Base-by-base conservation (phyloP, 2,888 invertebrate genomes). In the Pseudococcus jackbeardsleyi region DNA sequence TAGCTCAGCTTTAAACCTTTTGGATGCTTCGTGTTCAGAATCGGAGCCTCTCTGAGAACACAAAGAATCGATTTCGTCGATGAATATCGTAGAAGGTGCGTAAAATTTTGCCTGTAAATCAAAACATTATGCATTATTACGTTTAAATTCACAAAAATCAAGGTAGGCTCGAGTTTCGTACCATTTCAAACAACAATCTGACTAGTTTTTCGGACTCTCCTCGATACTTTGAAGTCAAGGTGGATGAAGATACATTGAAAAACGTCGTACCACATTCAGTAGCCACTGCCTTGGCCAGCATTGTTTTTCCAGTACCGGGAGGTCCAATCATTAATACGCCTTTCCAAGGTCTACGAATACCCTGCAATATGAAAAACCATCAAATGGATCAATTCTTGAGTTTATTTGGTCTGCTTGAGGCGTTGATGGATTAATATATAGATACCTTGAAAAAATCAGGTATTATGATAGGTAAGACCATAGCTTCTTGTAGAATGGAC, bases 121-220 rank as follows among this genome's bases (percentile, higher is more conserved):
- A 95, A 91, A n/a, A 84, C 54, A 72, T 17, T 3, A 33, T 33
- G 26, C 3, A 1, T 3, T 2, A 2, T 33, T 33, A 33, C 26
- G 3, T 33, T 33, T 33, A 33, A 33, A 33, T 33, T 33, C 26
- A 3, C 26, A 1, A 33, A 2, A 33, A 33, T 3, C 1, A 33
- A 33, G 1, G 26, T 33, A 33, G 26, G 26, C 26, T 33, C 3
- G 26, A 33, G 3, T 7, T 79, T 89, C 91, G 90, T 91, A 95
- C 95, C 96, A 97, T 96, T 92, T 96, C 96, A 91, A 97, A 97
- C 1, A 97, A 93, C 22, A 97, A 92, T 39, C 96, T 93, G 48
- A 97, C 96, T 9, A 97, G 93, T 91, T 97, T 97, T 91, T 97
- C 97, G 2, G 96, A 96, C 91, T 97, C 97, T 0, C 97, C 97